Percentiles rank a stretch among this genome's conserved stretches.
Conservation (phyloP, 2,888 invertebrate genomes). For the Sympetrum striolatum region DNA sequence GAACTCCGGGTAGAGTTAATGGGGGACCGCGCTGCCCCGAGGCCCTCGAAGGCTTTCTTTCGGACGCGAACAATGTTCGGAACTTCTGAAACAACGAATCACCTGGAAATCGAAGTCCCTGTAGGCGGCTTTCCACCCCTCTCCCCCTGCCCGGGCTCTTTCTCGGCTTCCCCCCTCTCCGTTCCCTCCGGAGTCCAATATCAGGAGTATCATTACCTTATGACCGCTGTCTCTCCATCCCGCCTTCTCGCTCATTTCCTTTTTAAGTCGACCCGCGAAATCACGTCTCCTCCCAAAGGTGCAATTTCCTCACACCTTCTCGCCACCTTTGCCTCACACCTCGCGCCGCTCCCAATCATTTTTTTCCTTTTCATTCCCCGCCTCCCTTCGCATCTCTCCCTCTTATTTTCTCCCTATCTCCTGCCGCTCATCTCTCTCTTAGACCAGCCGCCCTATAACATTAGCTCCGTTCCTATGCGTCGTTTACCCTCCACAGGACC, state of each 20-base stretch:
- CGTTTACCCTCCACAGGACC: neutral
- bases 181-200: neutral
- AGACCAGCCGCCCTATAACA: neutral
- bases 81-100: neutral
- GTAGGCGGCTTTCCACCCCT: neutral
- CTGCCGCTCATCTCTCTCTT: neutral
- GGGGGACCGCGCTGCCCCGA: neutral
- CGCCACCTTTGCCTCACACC: neutral
- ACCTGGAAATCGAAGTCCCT: neutral
- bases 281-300: neutral
- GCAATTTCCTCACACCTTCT: neutral
- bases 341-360: neutral
- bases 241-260: neutral
- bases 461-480: neutral
- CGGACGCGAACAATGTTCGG: neutral
- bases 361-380: neutral
- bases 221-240: neutral
- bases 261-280: neutral
- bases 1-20: neutral
- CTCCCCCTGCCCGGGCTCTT: neutral
- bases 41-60: neutral
- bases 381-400: neutral
- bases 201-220: neutral
- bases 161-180: neutral
- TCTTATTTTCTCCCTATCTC: neutral